Evolutionary conservation across 2,888 invertebrate species (phyloP), one percentile per base, ranked within the genome.

Genomic region (Heliconius erato): DNA sequence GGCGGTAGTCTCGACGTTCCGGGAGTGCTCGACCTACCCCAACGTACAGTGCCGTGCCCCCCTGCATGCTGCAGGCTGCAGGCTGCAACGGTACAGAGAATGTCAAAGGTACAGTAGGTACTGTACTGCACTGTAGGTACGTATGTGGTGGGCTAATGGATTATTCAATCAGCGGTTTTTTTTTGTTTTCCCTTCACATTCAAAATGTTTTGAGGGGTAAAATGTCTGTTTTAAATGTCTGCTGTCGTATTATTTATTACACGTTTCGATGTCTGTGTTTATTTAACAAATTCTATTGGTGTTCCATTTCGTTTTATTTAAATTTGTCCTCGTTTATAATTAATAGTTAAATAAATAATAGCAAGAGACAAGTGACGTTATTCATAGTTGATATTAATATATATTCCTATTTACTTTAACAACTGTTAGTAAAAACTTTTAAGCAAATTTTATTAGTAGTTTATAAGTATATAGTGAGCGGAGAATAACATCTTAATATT

Each of bases 11-110:
- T 92, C 90, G 93, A 87, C 91, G 88, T 88, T 89, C 86, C 87
- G 88, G 89, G 83, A 85, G 81, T 88, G 88, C 90, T 88, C 91
- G 94, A 95, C 95, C 95, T 95, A 93, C 95, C 94, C 93, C 91
- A 95, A 93, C 89, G 87, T 87, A 87, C 85, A 86, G 90, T 87
- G 88, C 88, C 88, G 93, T 95, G 90, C 89, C 90, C 91, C 88
- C 86, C 83, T 85, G 71, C 78, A 77, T 76, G 85, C 86, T 82
- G 86, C 87, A 40, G 40, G 19, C 54, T 54, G 54, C 54, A 85
- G 83, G 85, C 87, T 92, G 93, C 92, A 92, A 88, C 89, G 89
- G 81, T 71, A 79, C 74, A 82, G 78, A 82, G 74, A 82, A 78
- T 84, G 81, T 81, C 80, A 82, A 84, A 84, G 83, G 82, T 84